phyloP scores from a whole-genome alignment of 2,888 invertebrate species.

The Fissipunctia ypsillon region DNA sequence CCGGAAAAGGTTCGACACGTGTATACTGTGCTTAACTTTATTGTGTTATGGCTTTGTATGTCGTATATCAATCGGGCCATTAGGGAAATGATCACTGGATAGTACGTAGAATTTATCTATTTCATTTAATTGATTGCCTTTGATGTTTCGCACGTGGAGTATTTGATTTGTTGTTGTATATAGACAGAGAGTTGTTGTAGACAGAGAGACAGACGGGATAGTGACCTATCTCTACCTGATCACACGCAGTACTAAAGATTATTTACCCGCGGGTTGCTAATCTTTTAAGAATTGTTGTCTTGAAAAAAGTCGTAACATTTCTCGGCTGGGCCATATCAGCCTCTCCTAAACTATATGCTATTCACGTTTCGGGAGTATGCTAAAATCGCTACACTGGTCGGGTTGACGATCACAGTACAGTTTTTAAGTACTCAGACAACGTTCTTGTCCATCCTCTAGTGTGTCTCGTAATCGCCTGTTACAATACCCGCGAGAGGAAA shows the following conservation, averaged over 20 bases:
- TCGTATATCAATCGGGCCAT: not conserved
- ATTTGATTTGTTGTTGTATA: not conserved
- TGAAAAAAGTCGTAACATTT: not conserved
- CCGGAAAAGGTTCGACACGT: slow-evolving; percentile 22
- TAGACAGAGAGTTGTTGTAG: not conserved
- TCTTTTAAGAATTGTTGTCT: not conserved
- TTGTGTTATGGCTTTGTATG: not conserved
- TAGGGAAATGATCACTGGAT: slow-evolving; percentile 6
- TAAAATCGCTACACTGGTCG: not conserved
- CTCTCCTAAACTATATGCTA: not conserved
- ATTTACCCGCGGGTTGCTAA: not conserved
- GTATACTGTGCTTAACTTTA: slow-evolving; percentile 27
- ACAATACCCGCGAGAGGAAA: no score
- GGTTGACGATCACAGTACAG: not conserved
- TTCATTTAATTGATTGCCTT: slow-evolving; percentile 13
- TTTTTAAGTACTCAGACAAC: not conserved
- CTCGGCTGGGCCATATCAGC: not conserved
- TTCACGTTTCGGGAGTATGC: not conserved
- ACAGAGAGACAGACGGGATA: no score
- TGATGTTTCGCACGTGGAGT: slow-evolving; percentile 21
- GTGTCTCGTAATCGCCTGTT: not conserved
- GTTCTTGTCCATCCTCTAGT: no score
- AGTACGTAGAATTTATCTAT: not conserved
- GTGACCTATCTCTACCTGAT: not conserved
- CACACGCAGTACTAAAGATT: not conserved